Evolutionary conservation across 2,797 vertebrate genomes (phyloP), one percentile per base, ranked within the genome.

Genomic region (Falco berigora): DNA sequence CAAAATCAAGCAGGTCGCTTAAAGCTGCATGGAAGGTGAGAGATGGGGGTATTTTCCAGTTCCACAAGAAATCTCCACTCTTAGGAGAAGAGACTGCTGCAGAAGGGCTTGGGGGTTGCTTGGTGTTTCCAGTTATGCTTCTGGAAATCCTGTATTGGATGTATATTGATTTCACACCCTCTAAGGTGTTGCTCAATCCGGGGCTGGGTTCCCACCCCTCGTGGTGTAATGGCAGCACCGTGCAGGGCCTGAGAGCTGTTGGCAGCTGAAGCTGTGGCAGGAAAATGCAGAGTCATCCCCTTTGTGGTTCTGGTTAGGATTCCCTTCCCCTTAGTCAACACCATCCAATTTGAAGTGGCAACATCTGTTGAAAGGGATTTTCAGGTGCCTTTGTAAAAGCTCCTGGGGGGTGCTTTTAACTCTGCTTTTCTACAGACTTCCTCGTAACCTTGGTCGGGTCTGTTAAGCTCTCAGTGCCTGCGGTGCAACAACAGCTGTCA

Each of bases 281-380:
- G 47, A 92, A 72, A 49, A 30, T 27, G 74, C 63, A 56, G 84
- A 42, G 40, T 92, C 80, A 79, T 80, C 59, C 27, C 40, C 36
- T 88, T 47, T 47, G 76, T 61, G 32, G 27, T 59, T 83, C 90
- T 86, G 72, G 52, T 36, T 38, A n/a, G 58, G 22, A 52, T 72
- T 83, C 30, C 59, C 59, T 79, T 72, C 58, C 66, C 47, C 68
- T 80, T 78, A 73, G 36, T 92, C 91, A 95, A 76, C 84, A 79
- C 91, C n/a, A 53, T 61, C 56, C 86, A 87, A 53, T 83, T 23
- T 91, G 36, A 82, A 76, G 64, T 63, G 72, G 44, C 64, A 87
- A 27, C 22, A 20, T 52, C 64, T 90, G 74, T 40, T 78, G 78
- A 84, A 86, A 90, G 69, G 58, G 49, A 52, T 72, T 72, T 92